Conservation (phyloP, 2,888 invertebrate genomes). For the Caenorhabditis virilis region DNA sequence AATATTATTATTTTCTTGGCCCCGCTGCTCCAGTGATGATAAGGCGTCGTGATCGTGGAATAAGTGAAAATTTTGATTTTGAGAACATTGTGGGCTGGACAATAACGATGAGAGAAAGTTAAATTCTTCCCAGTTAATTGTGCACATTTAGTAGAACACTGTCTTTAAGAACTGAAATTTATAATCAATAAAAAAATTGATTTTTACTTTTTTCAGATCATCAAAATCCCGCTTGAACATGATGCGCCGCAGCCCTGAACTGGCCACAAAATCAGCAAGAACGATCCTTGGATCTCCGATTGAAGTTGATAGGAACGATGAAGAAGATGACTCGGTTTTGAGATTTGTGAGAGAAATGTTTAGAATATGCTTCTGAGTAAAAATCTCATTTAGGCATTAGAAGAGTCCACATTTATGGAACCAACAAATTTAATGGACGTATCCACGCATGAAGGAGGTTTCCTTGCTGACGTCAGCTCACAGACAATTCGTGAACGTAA, state of each 20-base stretch:
- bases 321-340: background rate
- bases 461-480: constrained; percentile 25
- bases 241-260: constrained; percentile 1
- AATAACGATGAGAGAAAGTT: no score
- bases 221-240: constrained; percentile 22
- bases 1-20: no score
- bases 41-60: no score
- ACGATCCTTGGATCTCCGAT: constrained; percentile 8
- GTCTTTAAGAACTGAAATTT: no score
- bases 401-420: constrained; percentile 19
- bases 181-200: no score
- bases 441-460: constrained; percentile 23
- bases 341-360: constrained; percentile 3
- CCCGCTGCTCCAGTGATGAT: no score
- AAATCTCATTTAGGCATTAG: background rate
- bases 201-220: constrained; percentile 7
- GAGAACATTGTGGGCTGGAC: no score
- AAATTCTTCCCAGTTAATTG: no score
- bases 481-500: constrained; percentile 21
- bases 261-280: background rate
- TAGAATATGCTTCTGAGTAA: background rate
- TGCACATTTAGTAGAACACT: no score
- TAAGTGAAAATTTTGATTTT: no score
- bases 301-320: constrained; percentile 11
- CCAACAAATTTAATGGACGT: constrained; percentile 7